Evolutionary conservation across 2,888 invertebrate species (phyloP), one percentile per base, ranked within the genome.

Genomic region (Pristionchus arcanus): DNA sequence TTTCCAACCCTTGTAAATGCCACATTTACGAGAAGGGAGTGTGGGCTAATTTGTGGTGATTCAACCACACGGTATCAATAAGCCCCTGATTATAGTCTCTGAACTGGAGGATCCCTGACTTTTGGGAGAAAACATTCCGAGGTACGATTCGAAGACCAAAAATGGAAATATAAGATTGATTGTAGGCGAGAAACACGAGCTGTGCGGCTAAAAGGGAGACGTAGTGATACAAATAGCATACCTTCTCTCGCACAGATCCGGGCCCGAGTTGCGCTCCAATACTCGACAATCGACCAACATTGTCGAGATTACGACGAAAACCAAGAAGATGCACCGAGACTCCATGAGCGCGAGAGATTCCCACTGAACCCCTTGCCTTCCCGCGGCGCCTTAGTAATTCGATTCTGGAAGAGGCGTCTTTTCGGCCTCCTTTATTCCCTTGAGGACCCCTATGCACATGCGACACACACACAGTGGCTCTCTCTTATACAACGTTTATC

Each of bases 181-280:
- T 59, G 59, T 59, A 21, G 59, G 13, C 13, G 42, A 3, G 42
- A 49, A 42, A 42, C 55, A 59, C 25, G 21, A 34, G 71, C 0
- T 21, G 74, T 9, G 74, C 19, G 74, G 34, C 34, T 5, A 42
- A 9, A 25, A 31, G 0, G 42, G 1, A 42, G 25, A 37, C 16
- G 74, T 34, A 19, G 74, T 13, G 25, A 37, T 11, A 77, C 5
- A 77, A 77, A 42, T 34, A 81, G 37, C 81, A n/a, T 9, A 81
- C 81, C 81, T 25, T 42, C 49, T 81, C 81, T 81, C 81, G 49
- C 81, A 81, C 15, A 81, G 42, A n/a, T 81, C 81, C 28, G 81
- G 81, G 1, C 63, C 63, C 5, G 49, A 5, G 13, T 16, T 19
- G 3, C 16, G 49, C 0, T 53, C 49, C 15, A 53, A 7, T 0